phyloP scores from a whole-genome alignment of 1,140 invertebrate genomes.

The Octopus sinensis region DNA sequence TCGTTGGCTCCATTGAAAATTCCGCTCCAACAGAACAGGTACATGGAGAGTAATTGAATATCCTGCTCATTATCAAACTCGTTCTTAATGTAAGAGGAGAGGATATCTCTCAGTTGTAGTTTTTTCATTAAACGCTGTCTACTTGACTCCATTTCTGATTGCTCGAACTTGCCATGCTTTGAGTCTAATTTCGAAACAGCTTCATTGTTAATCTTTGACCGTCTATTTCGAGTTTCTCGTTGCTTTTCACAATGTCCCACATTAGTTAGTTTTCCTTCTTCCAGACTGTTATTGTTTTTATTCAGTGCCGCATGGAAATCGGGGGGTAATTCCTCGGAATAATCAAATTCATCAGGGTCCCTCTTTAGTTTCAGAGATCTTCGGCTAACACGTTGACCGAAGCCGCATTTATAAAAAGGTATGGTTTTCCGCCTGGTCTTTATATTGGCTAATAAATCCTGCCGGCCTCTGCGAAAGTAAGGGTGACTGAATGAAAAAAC shows the following conservation, averaged over 20 bases:
- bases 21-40: background rate
- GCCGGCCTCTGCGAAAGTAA: constrained; percentile 28
- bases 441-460: constrained; percentile 28
- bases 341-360: background rate
- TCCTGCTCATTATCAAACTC: background rate
- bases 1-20: background rate
- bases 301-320: background rate
- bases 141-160: background rate
- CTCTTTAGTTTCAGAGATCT: background rate
- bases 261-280: background rate
- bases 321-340: too few species aligned
- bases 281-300: background rate
- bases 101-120: background rate
- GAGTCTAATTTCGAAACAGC: background rate
- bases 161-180: background rate
- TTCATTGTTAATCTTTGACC: background rate
- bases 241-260: background rate
- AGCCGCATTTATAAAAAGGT: background rate
- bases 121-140: background rate
- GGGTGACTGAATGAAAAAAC: constrained; percentile 38
- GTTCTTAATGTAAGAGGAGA: background rate
- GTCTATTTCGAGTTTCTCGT: background rate
- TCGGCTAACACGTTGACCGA: background rate
- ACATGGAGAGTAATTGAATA: background rate
- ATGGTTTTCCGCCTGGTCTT: constrained; percentile 33